Conservation (phyloP, 2,113 vertebrate species). For the Leiothrix lutea region DNA sequence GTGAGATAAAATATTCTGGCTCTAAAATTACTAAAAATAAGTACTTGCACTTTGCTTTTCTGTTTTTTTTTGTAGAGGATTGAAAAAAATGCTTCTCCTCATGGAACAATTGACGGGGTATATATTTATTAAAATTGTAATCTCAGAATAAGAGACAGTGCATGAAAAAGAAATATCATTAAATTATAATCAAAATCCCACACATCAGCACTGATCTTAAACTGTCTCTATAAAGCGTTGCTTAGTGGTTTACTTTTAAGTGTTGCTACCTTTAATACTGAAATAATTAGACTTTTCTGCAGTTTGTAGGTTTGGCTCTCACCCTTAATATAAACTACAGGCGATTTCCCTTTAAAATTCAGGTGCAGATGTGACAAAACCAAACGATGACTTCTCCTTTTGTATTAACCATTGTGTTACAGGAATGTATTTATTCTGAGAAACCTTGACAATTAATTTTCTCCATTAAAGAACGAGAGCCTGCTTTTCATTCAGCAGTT, state of each 20-base stretch:
- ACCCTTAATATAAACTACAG: neutral
- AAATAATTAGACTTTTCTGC: neutral
- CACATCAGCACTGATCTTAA: neutral
- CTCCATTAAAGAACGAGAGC: conserved; percentile 24
- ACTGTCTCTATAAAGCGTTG: neutral
- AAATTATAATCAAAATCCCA: neutral
- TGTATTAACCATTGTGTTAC: neutral
- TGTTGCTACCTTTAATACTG: neutral
- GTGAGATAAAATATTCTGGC: neutral
- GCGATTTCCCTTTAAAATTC: neutral
- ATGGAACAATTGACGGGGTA: neutral
- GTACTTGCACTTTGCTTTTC: neutral
- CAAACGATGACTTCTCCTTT: conserved; percentile 16
- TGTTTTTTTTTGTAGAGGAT: neutral
- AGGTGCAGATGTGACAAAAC: neutral
- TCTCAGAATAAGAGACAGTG: neutral
- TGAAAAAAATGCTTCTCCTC: neutral
- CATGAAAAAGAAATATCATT: neutral
- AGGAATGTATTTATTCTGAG: neutral
- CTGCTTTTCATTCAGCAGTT: conserved; percentile 4
- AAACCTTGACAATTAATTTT: neutral
- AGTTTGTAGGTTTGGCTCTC: neutral
- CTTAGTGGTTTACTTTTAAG: neutral
- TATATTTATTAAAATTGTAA: neutral
- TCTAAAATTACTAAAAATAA: neutral